Conservation (phyloP, 2,888 invertebrate species). For the Dasypogon diadema region DNA sequence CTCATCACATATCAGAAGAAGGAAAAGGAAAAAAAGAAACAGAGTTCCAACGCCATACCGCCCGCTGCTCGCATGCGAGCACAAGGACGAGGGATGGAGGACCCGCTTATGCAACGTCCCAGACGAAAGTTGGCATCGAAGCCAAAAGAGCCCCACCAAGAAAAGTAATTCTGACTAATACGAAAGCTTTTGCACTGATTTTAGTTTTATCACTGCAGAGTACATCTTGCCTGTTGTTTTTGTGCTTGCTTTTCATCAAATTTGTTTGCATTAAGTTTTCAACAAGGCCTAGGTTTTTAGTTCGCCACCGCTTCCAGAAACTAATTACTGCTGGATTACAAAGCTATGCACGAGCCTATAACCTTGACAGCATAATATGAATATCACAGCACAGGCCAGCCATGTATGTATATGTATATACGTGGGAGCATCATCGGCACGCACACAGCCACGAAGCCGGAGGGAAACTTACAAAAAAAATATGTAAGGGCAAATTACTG, state of each 20-base stretch:
- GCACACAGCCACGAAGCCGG: constrained; percentile 5
- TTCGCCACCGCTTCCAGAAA: constrained; percentile 13
- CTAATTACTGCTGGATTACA: constrained; percentile 16
- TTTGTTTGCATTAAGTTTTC: constrained; percentile 36
- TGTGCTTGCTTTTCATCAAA: constrained; percentile 44
- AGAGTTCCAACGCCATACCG: constrained; percentile 64
- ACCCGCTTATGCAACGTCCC: constrained; percentile 67
- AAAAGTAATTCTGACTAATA: constrained; percentile 57
- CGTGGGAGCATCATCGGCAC: constrained; percentile 17
- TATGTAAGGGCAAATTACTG: background rate
- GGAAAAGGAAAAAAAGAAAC: constrained; percentile 60
- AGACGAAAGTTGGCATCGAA: constrained; percentile 60
- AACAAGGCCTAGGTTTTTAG: constrained; percentile 32
- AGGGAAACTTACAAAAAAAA: constrained; percentile 1
- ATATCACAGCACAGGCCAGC: constrained; percentile 4
- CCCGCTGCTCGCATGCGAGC: constrained; percentile 59
- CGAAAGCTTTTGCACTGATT: constrained; percentile 47
- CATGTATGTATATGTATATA: constrained; percentile 1
- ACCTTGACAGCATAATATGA: background rate
- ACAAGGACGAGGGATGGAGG: constrained; percentile 63
- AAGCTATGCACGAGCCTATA: constrained; percentile 38
- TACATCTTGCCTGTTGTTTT: constrained; percentile 23
- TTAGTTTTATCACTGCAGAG: constrained; percentile 44
- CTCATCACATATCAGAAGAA: constrained; percentile 31
- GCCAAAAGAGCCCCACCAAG: constrained; percentile 61